Conservation (phyloP, 2,888 invertebrate genomes). For the Nasonovia ribisnigri region DNA sequence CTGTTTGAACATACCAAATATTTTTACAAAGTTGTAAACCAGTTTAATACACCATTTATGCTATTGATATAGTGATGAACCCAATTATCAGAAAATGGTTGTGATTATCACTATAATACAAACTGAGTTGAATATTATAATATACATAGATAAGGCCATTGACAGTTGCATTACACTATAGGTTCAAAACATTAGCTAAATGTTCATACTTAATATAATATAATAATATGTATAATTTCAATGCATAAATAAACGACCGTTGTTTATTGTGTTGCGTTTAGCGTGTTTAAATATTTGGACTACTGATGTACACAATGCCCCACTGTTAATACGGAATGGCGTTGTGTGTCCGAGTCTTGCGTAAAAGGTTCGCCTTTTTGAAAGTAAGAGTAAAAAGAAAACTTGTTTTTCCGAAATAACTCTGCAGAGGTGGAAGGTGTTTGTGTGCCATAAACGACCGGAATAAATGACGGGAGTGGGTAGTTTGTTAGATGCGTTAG, state of each 20-base stretch:
- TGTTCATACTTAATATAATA: not conserved
- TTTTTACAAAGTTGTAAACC: not conserved
- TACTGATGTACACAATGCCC: not conserved
- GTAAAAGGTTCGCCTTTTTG: not conserved
- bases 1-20: not conserved
- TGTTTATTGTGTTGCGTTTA: not conserved
- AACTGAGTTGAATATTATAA: not conserved
- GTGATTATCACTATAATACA: not conserved
- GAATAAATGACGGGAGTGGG: not conserved
- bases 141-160: not conserved
- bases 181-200: not conserved
- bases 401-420: not conserved
- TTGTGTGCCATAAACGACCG: not conserved
- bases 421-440: not conserved
- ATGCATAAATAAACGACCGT: not conserved
- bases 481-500: slow-evolving; percentile 15
- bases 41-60: not conserved
- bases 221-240: not conserved
- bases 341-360: not conserved
- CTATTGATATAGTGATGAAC: not conserved
- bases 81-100: not conserved
- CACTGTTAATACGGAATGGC: not conserved
- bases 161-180: not conserved
- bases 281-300: not conserved
- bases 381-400: not conserved